A percentile compares a stretch with the other conserved stretches of the same genome.
Evolutionary conservation across 92 coral and sea anemone genomes (phyloP).

Genomic region (Meandrina meandrites): DNA sequence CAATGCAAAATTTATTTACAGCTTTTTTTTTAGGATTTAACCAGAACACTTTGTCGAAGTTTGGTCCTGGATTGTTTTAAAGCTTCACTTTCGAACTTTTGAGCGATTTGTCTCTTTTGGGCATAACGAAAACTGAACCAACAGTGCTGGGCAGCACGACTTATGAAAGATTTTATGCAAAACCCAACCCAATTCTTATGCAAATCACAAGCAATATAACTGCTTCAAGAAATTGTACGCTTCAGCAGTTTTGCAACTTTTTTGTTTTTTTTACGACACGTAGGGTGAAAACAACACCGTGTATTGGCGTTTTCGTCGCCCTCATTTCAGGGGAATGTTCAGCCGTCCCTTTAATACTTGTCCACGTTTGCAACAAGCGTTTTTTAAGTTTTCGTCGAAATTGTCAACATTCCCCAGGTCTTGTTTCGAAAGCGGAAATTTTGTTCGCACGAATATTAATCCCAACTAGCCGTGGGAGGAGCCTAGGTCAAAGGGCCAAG

Average conservation of each 20-base stretch:
- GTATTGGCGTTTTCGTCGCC: neutral
- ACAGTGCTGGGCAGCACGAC: neutral
- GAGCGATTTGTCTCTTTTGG: constrained; percentile 1
- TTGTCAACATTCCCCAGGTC: neutral
- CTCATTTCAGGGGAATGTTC: neutral
- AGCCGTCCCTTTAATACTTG: neutral
- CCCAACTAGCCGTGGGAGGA: constrained; percentile 36
- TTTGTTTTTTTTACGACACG: constrained; percentile 19
- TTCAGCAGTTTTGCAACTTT: constrained; percentile 47
- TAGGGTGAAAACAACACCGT: neutral
- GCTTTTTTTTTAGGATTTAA: neutral
- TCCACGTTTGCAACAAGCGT: neutral
- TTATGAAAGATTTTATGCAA: neutral
- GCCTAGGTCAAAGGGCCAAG: constrained; percentile 53
- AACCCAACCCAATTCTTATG: constrained; percentile 37
- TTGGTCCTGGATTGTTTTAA: neutral
- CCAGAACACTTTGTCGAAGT: neutral
- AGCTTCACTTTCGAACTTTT: neutral
- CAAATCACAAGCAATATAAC: constrained; percentile 37
- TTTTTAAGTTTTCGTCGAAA: neutral
- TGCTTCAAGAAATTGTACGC: constrained; percentile 51
- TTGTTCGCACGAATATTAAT: constrained; percentile 11
- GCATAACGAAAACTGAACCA: neutral
- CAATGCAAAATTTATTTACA: neutral
- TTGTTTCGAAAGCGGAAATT: constrained; percentile 45